Evolutionary conservation across 2,113 vertebrate species (phyloP), one percentile per base, ranked within the genome.

Genomic region (Myotis yumanensis): DNA sequence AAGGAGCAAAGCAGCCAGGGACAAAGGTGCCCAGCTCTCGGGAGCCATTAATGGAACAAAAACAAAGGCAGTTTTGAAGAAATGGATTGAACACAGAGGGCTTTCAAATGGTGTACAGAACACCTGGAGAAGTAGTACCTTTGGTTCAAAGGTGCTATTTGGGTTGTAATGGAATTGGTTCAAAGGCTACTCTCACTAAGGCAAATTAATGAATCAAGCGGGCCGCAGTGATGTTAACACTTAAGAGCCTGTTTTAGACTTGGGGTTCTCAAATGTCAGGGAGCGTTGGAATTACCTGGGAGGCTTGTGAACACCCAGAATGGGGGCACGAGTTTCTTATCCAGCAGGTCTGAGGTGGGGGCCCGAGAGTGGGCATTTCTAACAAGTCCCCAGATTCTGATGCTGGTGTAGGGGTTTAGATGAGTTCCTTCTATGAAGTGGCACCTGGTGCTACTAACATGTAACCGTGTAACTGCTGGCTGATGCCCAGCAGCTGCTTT

Each of bases 1-100:
- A 62, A 2, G 18, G 32, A 48, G 81, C 17, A 32, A 46, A 77
- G 88, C 28, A n/a, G 14, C 40, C 32, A 32, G 89, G 95, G 91
- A 87, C 84, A 84, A 2, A 96, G 96, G 81, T 96, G 96, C 96
- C 94, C 4, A 20, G 59, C 95, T 84, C 96, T 95, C 94, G n/a
- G 91, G 80, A 93, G 54, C 92, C 96, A 91, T 94, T 96, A 94
- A 96, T 71, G 43, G 94, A 81, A 62, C 59, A 92, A 57, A 89
- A 76, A 11, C 28, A 72, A 95, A 84, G 94, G 95, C 59, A 8
- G 35, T 15, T 68, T 14, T 23, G 12, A 62, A 64, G 86, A 30
- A 20, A 28, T 90, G 96, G 96, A 93, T 94, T 89, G 90, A 82
- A 40, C 46, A 22, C 22, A 43, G 82, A 30, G 84, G 12, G 75